Conservation (phyloP, 1,140 invertebrate species). For the Cydia pomonella region DNA sequence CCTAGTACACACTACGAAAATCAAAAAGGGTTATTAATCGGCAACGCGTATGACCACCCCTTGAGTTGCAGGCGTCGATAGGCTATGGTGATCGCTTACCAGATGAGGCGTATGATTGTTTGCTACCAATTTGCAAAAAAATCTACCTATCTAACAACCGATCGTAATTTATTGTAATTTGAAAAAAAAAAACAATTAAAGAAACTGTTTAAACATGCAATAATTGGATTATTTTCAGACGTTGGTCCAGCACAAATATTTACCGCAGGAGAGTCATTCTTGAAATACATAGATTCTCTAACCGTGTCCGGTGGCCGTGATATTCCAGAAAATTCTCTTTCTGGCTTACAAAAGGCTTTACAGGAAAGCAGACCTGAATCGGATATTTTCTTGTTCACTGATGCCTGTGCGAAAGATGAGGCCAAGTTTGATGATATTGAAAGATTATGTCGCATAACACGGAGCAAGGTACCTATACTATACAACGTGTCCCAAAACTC, state of each 20-base stretch:
- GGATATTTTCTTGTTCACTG: constrained; percentile 85
- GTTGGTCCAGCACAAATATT: background rate
- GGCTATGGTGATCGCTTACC: no score
- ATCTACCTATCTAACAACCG: no score
- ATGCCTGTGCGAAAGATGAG: constrained; percentile 80
- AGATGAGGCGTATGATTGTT: no score
- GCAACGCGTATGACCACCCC: no score
- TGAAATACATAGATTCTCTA: constrained; percentile 66
- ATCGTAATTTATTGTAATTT: no score
- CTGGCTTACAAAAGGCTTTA: constrained; percentile 83
- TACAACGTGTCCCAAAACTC: no score
- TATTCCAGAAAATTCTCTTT: constrained; percentile 84
- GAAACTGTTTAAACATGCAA: no score
- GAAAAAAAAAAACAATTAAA: no score
- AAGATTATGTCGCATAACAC: background rate
- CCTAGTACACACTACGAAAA: no score
- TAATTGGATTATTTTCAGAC: constrained; percentile 27
- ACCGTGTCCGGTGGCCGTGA: constrained; percentile 82
- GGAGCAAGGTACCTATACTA: background rate
- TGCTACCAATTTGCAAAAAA: no score
- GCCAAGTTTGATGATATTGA: background rate
- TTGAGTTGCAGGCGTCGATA: no score
- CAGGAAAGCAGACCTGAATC: constrained; percentile 82
- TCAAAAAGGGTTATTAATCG: no score
- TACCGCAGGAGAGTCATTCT: background rate